Evolutionary conservation across 2,797 vertebrate genomes (phyloP).

Genomic region (Rhinatrema bivittatum): DNA sequence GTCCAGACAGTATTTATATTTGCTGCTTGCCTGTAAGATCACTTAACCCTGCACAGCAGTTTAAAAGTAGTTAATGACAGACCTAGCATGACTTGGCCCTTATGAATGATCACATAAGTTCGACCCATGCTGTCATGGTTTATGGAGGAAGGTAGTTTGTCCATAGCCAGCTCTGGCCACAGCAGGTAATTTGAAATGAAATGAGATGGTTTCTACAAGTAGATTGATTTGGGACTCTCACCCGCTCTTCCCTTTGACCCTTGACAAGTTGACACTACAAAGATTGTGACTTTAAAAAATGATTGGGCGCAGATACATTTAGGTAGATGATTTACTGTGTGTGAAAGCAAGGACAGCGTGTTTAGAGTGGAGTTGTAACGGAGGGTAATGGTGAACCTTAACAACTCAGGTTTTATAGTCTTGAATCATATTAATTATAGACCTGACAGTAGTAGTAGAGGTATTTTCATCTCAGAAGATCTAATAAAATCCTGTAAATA

Average conservation of each 20-base stretch:
- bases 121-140: slow-evolving; percentile 74
- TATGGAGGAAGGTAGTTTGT: slow-evolving; percentile 75
- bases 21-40: slow-evolving; percentile 65
- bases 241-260: slow-evolving; percentile 79
- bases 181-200: slow-evolving; percentile 79
- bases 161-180: slow-evolving; percentile 53
- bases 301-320: slow-evolving; percentile 63
- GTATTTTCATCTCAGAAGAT: too few species aligned
- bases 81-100: slow-evolving; percentile 53
- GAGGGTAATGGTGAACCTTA: slow-evolving; percentile 50
- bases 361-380: slow-evolving; percentile 33
- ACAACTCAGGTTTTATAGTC: slow-evolving; percentile 48
- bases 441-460: too few species aligned
- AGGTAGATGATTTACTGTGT: slow-evolving; percentile 81
- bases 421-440: slow-evolving; percentile 52
- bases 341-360: slow-evolving; percentile 55
- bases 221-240: slow-evolving; percentile 86
- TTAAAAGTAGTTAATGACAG: slow-evolving; percentile 86
- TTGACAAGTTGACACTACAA: slow-evolving; percentile 78
- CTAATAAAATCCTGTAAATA: too few species aligned
- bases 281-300: slow-evolving; percentile 80
- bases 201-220: slow-evolving; percentile 81
- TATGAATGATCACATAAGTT: slow-evolving; percentile 77
- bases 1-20: slow-evolving; percentile 94
- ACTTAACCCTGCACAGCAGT: slow-evolving; percentile 72